Base-by-base conservation (phyloP, 2,888 invertebrate genomes). In the Diarsia mendica region DNA sequence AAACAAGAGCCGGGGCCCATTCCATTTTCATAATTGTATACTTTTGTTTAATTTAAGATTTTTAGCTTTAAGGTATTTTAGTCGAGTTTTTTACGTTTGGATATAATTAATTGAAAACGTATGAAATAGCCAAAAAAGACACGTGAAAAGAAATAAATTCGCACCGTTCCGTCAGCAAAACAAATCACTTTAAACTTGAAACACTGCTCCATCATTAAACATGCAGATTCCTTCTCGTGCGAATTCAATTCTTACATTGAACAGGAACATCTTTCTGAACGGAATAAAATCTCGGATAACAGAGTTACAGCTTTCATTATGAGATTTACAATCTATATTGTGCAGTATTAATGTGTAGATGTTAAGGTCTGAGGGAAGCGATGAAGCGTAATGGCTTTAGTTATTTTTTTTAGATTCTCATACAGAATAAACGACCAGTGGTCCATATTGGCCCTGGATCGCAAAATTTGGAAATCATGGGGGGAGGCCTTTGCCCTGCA, bases 281-380 rank as follows among this genome's bases (percentile, higher is more conserved):
- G 67, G 86, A 84, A 82, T 84, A 82, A 77, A 85, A 81, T 81
- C 53, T 67, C 64, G 18, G 68, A 72, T 82, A 79, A 81, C 55
- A 55, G 55, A 67, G 69, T 82, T 84, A 72, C 46, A 67, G 72
- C 64, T 71, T 84, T 72, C 65, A 77, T 74, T 77, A 84, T 58
- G 58, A 51, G 68, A 81, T 71, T 69, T 53, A 83, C 72, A 74
- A 75, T 71, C 33, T 81, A 66, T 67, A 68, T 44, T 48, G n/a
- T 65, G 46, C 60, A 51, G 58, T 60, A 48, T 72, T 61, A 28
- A 49, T 65, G 44, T 64, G 60, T 18, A 44, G 51, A 5, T 72
- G 10, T 23, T 9, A 5, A 53, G 49, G 66, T 48, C 46, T 33
- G 15, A 63, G 39, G 6, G 10, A 82, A n/a, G 15, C 20, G 69